Percentiles rank a stretch among this genome's conserved stretches.
Conservation (phyloP, 2,888 invertebrate species). For the Thera britannica region DNA sequence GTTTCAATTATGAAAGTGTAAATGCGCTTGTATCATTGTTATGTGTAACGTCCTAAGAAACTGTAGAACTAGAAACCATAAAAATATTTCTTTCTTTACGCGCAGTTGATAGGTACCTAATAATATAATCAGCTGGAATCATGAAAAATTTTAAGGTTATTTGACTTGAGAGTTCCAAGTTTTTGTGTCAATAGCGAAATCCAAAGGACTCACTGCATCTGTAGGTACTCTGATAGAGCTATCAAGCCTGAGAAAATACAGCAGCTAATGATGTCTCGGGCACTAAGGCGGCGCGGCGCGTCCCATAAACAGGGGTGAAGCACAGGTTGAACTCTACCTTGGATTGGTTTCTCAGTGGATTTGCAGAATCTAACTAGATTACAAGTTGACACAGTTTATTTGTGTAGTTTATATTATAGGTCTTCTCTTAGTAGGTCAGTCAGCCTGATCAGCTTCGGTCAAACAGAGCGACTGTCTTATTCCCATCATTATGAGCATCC, state of each 20-base stretch:
- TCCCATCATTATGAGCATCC: too few species aligned
- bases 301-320: too few species aligned
- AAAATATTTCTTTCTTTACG: too few species aligned
- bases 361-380: conserved; percentile 15
- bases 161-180: too few species aligned
- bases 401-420: conserved; percentile 12
- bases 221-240: too few species aligned
- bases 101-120: too few species aligned
- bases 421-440: conserved; percentile 14
- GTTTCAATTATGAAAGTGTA: not conserved
- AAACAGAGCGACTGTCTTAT: not conserved
- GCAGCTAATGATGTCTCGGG: not conserved
- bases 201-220: too few species aligned
- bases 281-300: not conserved
- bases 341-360: conserved; percentile 1
- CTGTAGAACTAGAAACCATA: too few species aligned
- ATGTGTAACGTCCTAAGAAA: not conserved
- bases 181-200: too few species aligned
- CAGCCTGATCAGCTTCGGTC: not conserved
- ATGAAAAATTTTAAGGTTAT: too few species aligned
- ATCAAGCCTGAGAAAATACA: too few species aligned
- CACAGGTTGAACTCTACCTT: not conserved
- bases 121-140: too few species aligned
- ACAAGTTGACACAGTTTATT: conserved; percentile 10
- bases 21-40: not conserved